Percentiles rank a stretch among this genome's conserved stretches.
These are phyloP conservation scores for Parnassius glacialis DNA, from an alignment of 2,888 invertebrate genomes.

Conservation along the genomic window DNA sequence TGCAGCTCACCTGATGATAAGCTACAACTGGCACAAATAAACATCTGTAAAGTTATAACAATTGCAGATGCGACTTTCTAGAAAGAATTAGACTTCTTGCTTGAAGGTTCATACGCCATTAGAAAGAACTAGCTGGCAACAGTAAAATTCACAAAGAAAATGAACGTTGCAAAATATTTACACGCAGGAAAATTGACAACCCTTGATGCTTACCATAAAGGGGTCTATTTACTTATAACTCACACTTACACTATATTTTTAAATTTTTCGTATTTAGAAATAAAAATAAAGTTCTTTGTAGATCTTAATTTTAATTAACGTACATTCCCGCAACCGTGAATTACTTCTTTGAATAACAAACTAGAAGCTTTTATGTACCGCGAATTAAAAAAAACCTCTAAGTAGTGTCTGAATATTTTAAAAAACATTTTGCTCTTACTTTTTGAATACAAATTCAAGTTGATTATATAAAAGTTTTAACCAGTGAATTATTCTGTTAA, in stretches of 20 bases:
- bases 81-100: too few species aligned
- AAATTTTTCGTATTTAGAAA: slow-evolving; percentile 3
- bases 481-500: slow-evolving; percentile 3
- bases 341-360: slow-evolving; percentile 21
- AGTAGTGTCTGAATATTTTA: slow-evolving; percentile 10
- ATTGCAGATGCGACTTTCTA: too few species aligned
- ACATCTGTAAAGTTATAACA: too few species aligned
- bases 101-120: too few species aligned
- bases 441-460: background rate
- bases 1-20: too few species aligned
- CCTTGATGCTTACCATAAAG: too few species aligned
- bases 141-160: too few species aligned
- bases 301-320: slow-evolving; percentile 12
- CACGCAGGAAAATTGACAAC: too few species aligned
- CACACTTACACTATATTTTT: background rate
- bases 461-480: background rate
- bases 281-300: slow-evolving; percentile 7
- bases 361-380: slow-evolving; percentile 12
- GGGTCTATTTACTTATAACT: too few species aligned
- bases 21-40: too few species aligned
- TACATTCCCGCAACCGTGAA: slow-evolving; percentile 9
- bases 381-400: slow-evolving; percentile 14
- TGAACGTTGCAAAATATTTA: too few species aligned
- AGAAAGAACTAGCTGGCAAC: too few species aligned
- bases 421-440: background rate